Percentiles rank a stretch among this genome's conserved stretches.
These are phyloP conservation scores for Corythoichthys intestinalis DNA, from an alignment of 2,113 vertebrate genomes.

Conservation along the genomic window DNA sequence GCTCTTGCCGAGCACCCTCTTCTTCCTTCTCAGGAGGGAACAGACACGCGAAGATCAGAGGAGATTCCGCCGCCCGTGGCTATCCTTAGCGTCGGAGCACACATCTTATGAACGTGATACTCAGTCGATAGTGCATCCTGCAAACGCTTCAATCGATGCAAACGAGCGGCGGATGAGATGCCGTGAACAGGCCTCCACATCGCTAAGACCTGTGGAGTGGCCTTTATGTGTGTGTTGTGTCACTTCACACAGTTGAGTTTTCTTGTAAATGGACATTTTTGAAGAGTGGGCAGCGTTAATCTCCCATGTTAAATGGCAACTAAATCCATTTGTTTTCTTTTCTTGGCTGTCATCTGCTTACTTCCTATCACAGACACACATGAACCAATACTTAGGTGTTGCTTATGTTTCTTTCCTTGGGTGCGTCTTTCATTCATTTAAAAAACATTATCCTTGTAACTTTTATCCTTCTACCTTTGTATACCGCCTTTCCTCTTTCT, in stretches of 20 bases:
- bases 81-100: conserved; percentile 67
- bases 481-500: conserved; percentile 5
- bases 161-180: conserved; percentile 61
- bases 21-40: conserved; percentile 51
- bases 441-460: too few species aligned
- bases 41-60: conserved; percentile 77
- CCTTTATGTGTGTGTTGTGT: conserved; percentile 6
- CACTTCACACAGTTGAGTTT: conserved; percentile 48
- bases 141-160: conserved; percentile 71
- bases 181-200: conserved; percentile 48
- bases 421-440: too few species aligned
- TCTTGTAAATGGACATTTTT: conserved; percentile 60
- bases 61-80: conserved; percentile 73
- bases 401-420: too few species aligned
- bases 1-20: conserved; percentile 65
- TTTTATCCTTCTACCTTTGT: neutral
- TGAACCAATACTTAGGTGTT: too few species aligned
- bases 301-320: conserved; percentile 47
- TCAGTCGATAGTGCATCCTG: conserved; percentile 70
- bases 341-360: conserved; percentile 5
- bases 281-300: conserved; percentile 44
- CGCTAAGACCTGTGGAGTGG: neutral
- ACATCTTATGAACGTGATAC: conserved; percentile 59
- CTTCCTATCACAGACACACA: neutral
- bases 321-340: conserved; percentile 42